A percentile compares a stretch with the other conserved stretches of the same genome.
Evolutionary conservation across 2,797 vertebrate genomes (phyloP).

Genomic region (Cossypha niveicapilla): DNA sequence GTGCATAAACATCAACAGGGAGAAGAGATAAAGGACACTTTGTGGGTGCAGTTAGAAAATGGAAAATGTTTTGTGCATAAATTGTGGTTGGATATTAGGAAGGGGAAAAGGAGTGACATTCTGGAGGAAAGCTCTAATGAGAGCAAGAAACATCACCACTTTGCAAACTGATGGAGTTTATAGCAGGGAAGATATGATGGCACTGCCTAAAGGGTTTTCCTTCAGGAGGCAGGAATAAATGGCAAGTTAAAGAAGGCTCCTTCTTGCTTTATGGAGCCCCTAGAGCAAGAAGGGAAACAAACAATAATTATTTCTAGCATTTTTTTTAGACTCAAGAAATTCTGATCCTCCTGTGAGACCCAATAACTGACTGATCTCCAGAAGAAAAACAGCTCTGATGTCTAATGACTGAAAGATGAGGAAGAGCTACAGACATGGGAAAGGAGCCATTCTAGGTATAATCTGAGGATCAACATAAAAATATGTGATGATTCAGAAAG

Average conservation of each 20-base stretch:
- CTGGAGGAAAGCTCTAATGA: not conserved
- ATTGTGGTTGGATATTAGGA: not conserved
- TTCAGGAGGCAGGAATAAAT: not conserved
- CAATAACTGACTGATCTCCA: not conserved
- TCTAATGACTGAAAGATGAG: not conserved
- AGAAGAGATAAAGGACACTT: not conserved
- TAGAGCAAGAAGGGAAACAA: not conserved
- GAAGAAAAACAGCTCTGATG: not conserved
- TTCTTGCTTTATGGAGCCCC: not conserved
- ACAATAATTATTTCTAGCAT: not conserved
- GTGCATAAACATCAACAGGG: not conserved
- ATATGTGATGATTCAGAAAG: not conserved
- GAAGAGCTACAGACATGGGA: not conserved
- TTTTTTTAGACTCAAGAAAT: not conserved
- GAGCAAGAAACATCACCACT: not conserved
- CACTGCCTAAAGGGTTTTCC: not conserved
- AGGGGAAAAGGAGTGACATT: not conserved
- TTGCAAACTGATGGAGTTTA: not conserved
- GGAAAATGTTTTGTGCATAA: not conserved
- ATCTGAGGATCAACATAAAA: not conserved
- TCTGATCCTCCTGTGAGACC: not conserved
- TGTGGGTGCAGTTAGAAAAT: not conserved
- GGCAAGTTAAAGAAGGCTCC: not conserved
- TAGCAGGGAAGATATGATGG: not conserved
- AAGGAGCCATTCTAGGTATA: not conserved